phyloP scores from a whole-genome alignment of 1,140 invertebrate species.

The Diorhabda carinulata region DNA sequence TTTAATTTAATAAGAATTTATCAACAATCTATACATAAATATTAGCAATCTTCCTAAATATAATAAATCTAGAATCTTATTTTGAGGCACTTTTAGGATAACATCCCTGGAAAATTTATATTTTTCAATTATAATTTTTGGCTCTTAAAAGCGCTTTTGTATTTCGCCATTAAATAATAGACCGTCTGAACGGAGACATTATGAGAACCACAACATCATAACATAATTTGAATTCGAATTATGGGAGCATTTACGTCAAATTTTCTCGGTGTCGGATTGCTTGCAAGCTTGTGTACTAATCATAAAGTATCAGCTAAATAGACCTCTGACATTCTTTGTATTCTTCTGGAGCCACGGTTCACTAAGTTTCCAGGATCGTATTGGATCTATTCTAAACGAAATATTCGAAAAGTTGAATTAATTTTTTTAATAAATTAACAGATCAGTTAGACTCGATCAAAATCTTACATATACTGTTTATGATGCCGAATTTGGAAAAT shows the following conservation, averaged over 20 bases:
- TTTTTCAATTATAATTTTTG: constrained; percentile 3
- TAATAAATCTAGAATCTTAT: background rate
- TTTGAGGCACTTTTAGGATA: background rate
- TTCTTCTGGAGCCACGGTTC: background rate
- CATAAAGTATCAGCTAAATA: background rate
- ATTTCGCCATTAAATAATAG: constrained; percentile 1
- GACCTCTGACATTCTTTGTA: background rate
- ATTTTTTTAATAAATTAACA: no score
- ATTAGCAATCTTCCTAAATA: no score
- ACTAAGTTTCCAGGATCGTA: background rate
- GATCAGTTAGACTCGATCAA: no score
- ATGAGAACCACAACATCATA: constrained; percentile 2
- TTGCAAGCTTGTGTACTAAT: constrained; percentile 1
- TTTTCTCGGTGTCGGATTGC: background rate
- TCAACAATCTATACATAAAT: no score
- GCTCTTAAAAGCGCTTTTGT: constrained; percentile 2
- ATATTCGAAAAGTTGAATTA: no score
- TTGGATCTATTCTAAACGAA: background rate
- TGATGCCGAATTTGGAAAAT: no score
- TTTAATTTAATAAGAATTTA: no score
- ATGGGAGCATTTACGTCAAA: background rate
- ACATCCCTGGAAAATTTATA: constrained; percentile 1
- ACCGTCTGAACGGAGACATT: constrained; percentile 1
- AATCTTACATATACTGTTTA: no score
- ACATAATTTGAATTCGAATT: constrained; percentile 3